Evolutionary conservation across 2,888 invertebrate genomes (phyloP).

Genomic region (Cryptops parisi): DNA sequence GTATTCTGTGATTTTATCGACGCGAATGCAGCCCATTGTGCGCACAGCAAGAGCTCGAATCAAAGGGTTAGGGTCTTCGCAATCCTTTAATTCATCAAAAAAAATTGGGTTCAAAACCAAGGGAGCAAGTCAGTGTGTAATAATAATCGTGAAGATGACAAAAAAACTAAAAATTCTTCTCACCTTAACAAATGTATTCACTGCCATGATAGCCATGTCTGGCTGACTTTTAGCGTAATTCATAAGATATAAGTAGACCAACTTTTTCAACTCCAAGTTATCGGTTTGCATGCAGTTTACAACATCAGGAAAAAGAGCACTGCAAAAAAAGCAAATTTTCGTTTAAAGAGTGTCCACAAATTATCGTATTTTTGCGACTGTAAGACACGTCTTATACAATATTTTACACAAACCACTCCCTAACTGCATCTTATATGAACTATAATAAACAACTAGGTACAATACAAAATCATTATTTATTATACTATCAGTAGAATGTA

Average conservation of each 20-base stretch:
- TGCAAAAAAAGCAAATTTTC: slow-evolving; percentile 3
- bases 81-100: too few relatives aligned
- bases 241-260: slow-evolving; percentile 98
- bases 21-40: slow-evolving; percentile 99
- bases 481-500: too few relatives aligned
- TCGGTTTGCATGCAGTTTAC: slow-evolving; percentile 99
- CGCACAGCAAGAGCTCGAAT: slow-evolving; percentile 96
- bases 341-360: too few relatives aligned
- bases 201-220: slow-evolving; percentile 99
- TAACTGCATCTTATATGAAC: too few relatives aligned
- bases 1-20: slow-evolving; percentile 99
- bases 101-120: too few relatives aligned
- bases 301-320: slow-evolving; percentile 88
- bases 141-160: neutral
- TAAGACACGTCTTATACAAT: too few relatives aligned
- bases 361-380: too few relatives aligned
- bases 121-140: too few relatives aligned
- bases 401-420: too few relatives aligned
- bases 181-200: slow-evolving; percentile 99
- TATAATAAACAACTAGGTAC: slow-evolving; percentile 7
- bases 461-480: too few relatives aligned
- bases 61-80: slow-evolving; percentile 98
- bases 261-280: slow-evolving; percentile 93
- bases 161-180: neutral
- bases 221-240: slow-evolving; percentile 99